Evolutionary conservation across 1,140 invertebrate genomes (phyloP), one percentile per base, ranked within the genome.

Genomic region (Drosophila repleta): DNA sequence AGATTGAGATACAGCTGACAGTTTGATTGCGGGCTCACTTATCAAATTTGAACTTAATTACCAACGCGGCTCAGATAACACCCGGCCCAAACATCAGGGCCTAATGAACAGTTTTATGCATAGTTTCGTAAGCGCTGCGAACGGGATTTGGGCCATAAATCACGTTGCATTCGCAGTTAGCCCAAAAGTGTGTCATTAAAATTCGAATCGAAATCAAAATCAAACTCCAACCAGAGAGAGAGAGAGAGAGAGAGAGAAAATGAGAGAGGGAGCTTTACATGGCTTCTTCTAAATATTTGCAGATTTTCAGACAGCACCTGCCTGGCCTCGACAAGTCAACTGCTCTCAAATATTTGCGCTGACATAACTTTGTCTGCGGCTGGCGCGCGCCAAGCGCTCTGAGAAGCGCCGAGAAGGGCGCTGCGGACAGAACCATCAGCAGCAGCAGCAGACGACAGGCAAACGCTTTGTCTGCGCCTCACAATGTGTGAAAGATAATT

Each of bases 281-380:
- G 49, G 32, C 13, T 20, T 74, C 70, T 60, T 70, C 77, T 57
- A 87, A 87, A 87, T 87, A 88, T 87, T 87, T 88, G 71, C 21
- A 48, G 74, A 21, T 18, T 10, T 46, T 78, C 11, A 24, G 13
- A 29, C 43, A 37, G 32, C 32, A 55, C n/a, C 24, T 51, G 52
- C 29, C 53, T 68, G 66, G 66, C 57, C 58, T 46, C 45, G 60
- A 70, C 61, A 63, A 64, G 60, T 70, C 67, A 62, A 79, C 76
- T 67, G 61, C 32, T 52, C 55, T 88, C 79, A 87, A 87, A 87
- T 87, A 88, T 87, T 87, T 87, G 82, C 82, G 60, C 74, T 87
- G 83, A 88, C 82, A 87, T 87, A 87, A 88, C 82, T 88, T 88
- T 79, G 83, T 88, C 82, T 87, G 82, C 65, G 82, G 74, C 83